phyloP scores from a whole-genome alignment of 2,797 vertebrate species.

The Peromyscus eremicus region DNA sequence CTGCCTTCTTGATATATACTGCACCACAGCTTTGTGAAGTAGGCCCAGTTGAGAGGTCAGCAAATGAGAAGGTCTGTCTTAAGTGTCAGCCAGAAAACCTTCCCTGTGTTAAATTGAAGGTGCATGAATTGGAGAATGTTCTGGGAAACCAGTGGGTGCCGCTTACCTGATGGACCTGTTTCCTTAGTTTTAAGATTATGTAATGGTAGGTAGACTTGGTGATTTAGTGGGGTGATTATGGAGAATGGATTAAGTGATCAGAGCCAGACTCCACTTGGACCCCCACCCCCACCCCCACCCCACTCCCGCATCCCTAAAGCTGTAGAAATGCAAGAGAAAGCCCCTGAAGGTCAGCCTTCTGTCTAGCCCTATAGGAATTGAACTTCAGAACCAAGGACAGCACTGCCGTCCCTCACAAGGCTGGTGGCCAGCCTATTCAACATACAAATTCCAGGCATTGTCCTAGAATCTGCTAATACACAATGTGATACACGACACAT shows the following conservation, averaged over 20 bases:
- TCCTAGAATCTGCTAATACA: background rate
- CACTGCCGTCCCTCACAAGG: accelerated
- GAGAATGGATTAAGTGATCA: background rate
- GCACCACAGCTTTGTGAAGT: background rate
- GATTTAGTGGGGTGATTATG: background rate
- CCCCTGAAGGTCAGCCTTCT: background rate
- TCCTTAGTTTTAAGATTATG: background rate
- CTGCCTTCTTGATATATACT: background rate
- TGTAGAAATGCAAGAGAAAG: background rate
- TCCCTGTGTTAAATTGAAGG: constrained; percentile 29
- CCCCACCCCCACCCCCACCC: background rate
- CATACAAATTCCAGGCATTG: background rate
- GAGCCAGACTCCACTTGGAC: background rate
- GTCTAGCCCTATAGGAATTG: background rate
- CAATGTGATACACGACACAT: background rate
- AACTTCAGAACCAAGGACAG: constrained; percentile 47
- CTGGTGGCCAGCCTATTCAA: background rate
- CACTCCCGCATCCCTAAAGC: background rate
- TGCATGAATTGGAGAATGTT: constrained; percentile 1
- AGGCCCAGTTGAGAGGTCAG: background rate
- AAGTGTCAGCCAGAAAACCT: background rate
- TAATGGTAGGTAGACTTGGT: background rate
- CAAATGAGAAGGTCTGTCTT: background rate
- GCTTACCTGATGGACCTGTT: constrained; percentile 8
- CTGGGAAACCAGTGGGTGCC: background rate